phyloP scores from a whole-genome alignment of 2,888 invertebrate genomes.

The Dynastes hyllus region DNA sequence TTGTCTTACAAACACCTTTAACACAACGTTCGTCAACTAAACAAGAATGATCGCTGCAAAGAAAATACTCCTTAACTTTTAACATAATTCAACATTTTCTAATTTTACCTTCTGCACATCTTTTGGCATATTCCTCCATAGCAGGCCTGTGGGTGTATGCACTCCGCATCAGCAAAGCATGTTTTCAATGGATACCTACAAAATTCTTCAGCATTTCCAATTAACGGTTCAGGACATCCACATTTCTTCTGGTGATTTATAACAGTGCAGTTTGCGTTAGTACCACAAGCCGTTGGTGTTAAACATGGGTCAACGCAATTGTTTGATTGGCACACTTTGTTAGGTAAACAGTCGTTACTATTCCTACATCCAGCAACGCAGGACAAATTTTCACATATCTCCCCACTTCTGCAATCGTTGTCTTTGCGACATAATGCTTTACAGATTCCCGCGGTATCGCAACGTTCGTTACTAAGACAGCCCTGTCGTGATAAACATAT shows the following conservation, averaged over 20 bases:
- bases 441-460: constrained; percentile 83
- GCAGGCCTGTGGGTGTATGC: constrained; percentile 82
- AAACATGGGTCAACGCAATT: constrained; percentile 86
- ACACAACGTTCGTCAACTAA: constrained; percentile 90
- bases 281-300: constrained; percentile 86
- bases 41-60: constrained; percentile 84
- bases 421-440: constrained; percentile 88
- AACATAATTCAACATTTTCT: constrained; percentile 29
- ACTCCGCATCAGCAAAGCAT: constrained; percentile 81
- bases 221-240: constrained; percentile 80
- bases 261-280: constrained; percentile 84
- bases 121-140: constrained; percentile 86
- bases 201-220: constrained; percentile 83
- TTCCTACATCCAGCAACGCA: constrained; percentile 88
- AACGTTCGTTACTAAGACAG: constrained; percentile 89
- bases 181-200: constrained; percentile 81
- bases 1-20: constrained; percentile 85
- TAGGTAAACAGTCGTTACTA: constrained; percentile 82
- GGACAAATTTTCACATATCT: constrained; percentile 87
- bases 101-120: constrained; percentile 81
- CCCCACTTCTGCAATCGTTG: constrained; percentile 89
- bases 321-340: constrained; percentile 84
- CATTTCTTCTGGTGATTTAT: constrained; percentile 84
- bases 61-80: neutral
- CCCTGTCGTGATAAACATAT: constrained; percentile 84